Evolutionary conservation across 2,113 vertebrate genomes (phyloP).

Genomic region (Psophia crepitans): DNA sequence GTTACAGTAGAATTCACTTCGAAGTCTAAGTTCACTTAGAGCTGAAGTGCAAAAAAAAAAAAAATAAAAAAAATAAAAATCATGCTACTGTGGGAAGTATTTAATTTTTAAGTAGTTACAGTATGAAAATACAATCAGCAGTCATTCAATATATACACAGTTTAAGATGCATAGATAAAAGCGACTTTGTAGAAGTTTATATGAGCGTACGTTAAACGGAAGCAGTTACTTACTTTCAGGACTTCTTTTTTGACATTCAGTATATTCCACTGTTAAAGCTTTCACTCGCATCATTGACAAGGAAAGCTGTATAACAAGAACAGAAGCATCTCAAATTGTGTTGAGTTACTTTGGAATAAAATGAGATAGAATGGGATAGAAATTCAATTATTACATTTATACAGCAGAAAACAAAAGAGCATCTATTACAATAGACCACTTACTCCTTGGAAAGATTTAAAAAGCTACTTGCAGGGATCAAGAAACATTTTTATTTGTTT

Average conservation of each 20-base stretch:
- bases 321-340: neutral
- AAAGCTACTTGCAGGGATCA: neutral
- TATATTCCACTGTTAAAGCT: conserved; percentile 44
- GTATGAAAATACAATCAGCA: neutral
- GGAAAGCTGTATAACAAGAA: conserved; percentile 53
- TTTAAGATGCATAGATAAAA: neutral
- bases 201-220: neutral
- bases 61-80: neutral
- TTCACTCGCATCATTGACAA: conserved; percentile 47
- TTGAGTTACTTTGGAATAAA: neutral
- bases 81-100: neutral
- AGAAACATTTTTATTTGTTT: neutral
- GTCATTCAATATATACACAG: neutral
- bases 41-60: neutral
- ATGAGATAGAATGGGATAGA: neutral
- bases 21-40: neutral
- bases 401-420: neutral
- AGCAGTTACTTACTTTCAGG: conserved; percentile 71
- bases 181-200: neutral
- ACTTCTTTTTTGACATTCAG: conserved; percentile 46
- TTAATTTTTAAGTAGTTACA: neutral
- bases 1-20: neutral
- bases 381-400: neutral
- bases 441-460: neutral
- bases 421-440: neutral